Base-by-base conservation (phyloP, 2,888 invertebrate genomes). In the Eledona agricola region DNA sequence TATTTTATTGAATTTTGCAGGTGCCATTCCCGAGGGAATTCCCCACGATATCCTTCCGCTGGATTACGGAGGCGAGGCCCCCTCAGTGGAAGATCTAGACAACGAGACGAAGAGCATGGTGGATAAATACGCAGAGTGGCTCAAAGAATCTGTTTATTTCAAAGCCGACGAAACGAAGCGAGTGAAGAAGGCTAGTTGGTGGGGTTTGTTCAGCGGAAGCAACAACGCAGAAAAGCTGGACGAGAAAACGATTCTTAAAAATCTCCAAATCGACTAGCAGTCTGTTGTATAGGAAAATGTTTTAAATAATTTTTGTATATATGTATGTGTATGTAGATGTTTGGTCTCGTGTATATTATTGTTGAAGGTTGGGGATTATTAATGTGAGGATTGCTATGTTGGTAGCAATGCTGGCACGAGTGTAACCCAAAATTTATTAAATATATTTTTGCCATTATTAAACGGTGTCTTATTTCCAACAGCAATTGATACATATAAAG, bases 11-110 rank as follows among this genome's bases (percentile, higher is more conserved):
- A 17, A 20, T 5, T 34, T 20, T 59, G 19, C 15, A 75, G 75
- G 72, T 5, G 64, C 59, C 16, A 51, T 67, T 1, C 75, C 77
- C 1, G 75, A 77, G 4, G 70, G 66, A 10, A 56, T 78, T 2
- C 76, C 77, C 0, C 15, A 64, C 20, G 76, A 78, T 42, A 63
- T 78, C 4, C 53, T 78, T 22, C 78, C 78, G 0, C 75, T 78
- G 71, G 85, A 86, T 62, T 85, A 85, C 55, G 86, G 85, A 29
- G 86, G 86, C 13, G 80, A 82, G 4, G 75, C 80, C 0, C 78
- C 79, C 0, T 57, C 80, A 0, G 76, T 83, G 0, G 80, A 81
- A 46, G 74, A 83, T n/a, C 78, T 85, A 38, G 81, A 81, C 55
- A 80, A 79, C 58, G 81, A 83, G 35, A 77, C 82, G 3, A 78